These are phyloP conservation scores for Phymorhynchus buccinoides DNA, from an alignment of 1,140 invertebrate species.

Conservation along the genomic window DNA sequence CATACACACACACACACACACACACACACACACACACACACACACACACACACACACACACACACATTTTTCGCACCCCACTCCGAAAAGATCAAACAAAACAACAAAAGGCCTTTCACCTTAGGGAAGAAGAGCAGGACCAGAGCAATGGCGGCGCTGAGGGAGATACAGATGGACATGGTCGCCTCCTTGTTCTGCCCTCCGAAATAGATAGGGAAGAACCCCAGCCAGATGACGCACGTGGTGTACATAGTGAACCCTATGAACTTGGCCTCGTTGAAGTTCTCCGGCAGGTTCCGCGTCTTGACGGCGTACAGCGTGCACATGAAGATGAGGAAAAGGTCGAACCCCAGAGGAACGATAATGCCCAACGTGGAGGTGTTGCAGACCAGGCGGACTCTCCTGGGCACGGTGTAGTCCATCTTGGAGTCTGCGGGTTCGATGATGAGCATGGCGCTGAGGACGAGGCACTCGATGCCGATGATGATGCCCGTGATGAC, in stretches of 20 bases:
- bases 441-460: conserved; percentile 80
- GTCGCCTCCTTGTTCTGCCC: conserved; percentile 82
- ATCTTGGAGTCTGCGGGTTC: conserved; percentile 80
- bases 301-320: conserved; percentile 90
- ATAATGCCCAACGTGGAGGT: conserved; percentile 82
- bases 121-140: conserved; percentile 86
- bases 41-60: background rate
- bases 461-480: conserved; percentile 81
- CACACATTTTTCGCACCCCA: background rate
- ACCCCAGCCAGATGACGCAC: conserved; percentile 91
- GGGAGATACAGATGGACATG: conserved; percentile 81
- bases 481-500: conserved; percentile 81
- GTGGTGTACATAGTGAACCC: conserved; percentile 90
- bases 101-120: conserved; percentile 41
- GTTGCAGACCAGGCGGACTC: conserved; percentile 81
- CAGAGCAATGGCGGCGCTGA: conserved; percentile 85
- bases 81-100: background rate
- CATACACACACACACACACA: background rate
- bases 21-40: background rate
- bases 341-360: conserved; percentile 85
- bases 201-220: conserved; percentile 88
- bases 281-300: conserved; percentile 89
- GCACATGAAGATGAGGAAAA: conserved; percentile 85
- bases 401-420: conserved; percentile 74
- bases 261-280: conserved; percentile 79